Evolutionary conservation across 2,888 invertebrate species (phyloP), one percentile per base, ranked within the genome.

Genomic region (Oscheius sp.): DNA sequence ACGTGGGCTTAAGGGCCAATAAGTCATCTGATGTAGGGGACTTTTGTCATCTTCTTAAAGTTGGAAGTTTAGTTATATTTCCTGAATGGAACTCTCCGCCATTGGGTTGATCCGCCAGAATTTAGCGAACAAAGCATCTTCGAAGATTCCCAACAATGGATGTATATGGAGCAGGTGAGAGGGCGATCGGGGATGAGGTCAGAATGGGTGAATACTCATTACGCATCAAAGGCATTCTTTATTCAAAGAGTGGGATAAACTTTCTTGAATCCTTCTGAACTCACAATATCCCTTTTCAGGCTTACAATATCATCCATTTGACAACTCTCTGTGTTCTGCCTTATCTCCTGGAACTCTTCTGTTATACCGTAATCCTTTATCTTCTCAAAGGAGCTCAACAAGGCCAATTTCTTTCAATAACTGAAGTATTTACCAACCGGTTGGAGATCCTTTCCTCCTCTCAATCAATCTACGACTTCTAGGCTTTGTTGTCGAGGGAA

Each of bases 281-380:
- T n/a, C n/a, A 29, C 4, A 17, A 29, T 10, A 15, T 5, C 2
- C 27, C 10, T 20, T 45, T 77, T 73, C 61, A 79, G 78, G 65
- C 77, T 4, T 80, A 79, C 67, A 80, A 77, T 57, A 66, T 77
- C 15, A 57, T 78, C 25, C 80, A 79, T 67, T 63, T 79, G 20
- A 67, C 74, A 10, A 76, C 75, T 17, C 75, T 79, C 55, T 76
- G 73, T 42, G 74, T 77, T 6, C 34, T 77, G 33, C 80, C 80
- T 4, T 80, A 77, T 61, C 33, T 71, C 2, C 23, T 75, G 25
- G 78, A 77, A 34, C 31, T 79, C 20, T 65, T 76, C 29, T 77
- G 75, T 61, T 77, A 77, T 63, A 72, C 77, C 8, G n/a, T 71
- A 29, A 80, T 77, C 17, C 58, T 79, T 4, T 79, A 75, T 53